These are phyloP conservation scores for Cervus canadensis DNA, from an alignment of 2,113 vertebrate genomes.

Conservation along the genomic window DNA sequence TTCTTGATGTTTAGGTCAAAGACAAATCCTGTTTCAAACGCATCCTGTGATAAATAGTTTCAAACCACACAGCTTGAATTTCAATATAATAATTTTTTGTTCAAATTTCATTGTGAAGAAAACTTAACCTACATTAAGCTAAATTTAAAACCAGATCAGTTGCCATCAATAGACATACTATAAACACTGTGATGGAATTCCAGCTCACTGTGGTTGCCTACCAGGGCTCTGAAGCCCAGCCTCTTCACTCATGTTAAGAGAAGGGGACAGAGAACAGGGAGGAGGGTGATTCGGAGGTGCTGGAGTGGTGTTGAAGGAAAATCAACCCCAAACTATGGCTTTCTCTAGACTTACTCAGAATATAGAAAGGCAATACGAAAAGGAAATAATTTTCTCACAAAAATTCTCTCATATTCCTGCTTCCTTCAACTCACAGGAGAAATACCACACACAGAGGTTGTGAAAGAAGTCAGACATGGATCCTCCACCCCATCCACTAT, in stretches of 20 bases:
- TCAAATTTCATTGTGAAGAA: conserved; percentile 31
- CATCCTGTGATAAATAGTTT: neutral
- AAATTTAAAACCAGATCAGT: neutral
- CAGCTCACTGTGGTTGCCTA: neutral
- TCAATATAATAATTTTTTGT: neutral
- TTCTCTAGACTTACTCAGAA: conserved; percentile 21
- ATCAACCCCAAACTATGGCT: neutral
- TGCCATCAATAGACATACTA: conserved; percentile 4
- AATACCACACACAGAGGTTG: neutral
- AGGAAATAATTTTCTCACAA: conserved; percentile 15
- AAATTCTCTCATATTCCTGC: neutral
- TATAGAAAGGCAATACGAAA: neutral
- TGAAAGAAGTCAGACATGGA: conserved; percentile 15
- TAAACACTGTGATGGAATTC: neutral
- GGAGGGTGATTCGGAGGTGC: neutral
- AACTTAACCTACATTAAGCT: neutral
- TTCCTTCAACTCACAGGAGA: neutral
- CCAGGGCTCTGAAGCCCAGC: neutral
- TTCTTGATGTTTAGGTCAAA: conserved; percentile 24
- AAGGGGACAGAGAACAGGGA: neutral
- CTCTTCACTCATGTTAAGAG: neutral
- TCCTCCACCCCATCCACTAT: too few species aligned
- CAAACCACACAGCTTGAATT: neutral
- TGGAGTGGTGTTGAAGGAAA: conserved; percentile 23
- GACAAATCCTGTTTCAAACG: neutral